These are phyloP conservation scores for Meta bourneti DNA, from an alignment of 2,888 invertebrate species.

Conservation along the genomic window DNA sequence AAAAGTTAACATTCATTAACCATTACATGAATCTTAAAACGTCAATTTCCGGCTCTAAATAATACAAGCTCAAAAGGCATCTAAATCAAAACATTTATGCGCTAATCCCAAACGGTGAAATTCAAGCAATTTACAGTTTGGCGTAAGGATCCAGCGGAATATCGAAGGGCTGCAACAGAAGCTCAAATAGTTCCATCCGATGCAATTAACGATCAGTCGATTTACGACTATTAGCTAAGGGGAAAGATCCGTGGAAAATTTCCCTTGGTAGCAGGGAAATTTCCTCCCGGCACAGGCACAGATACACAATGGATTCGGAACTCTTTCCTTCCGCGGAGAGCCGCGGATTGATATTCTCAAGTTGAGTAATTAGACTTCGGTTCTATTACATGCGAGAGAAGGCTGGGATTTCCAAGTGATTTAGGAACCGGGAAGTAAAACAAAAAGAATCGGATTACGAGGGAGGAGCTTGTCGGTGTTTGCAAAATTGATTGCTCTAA, in stretches of 20 bases:
- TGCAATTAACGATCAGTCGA: constrained; percentile 3
- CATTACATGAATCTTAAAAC: too few relatives aligned
- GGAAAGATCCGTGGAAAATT: background rate
- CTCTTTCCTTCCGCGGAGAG: constrained; percentile 21
- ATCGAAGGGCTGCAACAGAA: too few relatives aligned
- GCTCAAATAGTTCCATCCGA: too few relatives aligned
- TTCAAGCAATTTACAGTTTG: too few relatives aligned
- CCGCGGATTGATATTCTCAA: background rate
- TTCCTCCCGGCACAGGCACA: background rate
- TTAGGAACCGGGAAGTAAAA: constrained; percentile 15
- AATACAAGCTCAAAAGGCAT: too few relatives aligned
- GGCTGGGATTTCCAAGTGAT: constrained; percentile 35
- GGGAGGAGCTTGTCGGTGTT: background rate
- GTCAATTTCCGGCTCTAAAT: too few relatives aligned
- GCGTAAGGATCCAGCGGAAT: too few relatives aligned
- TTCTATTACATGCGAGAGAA: background rate
- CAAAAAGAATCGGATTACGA: background rate
- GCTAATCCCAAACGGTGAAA: too few relatives aligned
- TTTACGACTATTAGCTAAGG: background rate
- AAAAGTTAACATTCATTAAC: too few relatives aligned
- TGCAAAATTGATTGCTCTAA: constrained; percentile 24
- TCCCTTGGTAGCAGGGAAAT: background rate
- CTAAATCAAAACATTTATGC: too few relatives aligned
- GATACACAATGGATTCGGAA: constrained; percentile 29
- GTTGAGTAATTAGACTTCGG: constrained; percentile 35